These are phyloP conservation scores for Andrena flavipes DNA, from an alignment of 2,888 invertebrate species.

Conservation along the genomic window DNA sequence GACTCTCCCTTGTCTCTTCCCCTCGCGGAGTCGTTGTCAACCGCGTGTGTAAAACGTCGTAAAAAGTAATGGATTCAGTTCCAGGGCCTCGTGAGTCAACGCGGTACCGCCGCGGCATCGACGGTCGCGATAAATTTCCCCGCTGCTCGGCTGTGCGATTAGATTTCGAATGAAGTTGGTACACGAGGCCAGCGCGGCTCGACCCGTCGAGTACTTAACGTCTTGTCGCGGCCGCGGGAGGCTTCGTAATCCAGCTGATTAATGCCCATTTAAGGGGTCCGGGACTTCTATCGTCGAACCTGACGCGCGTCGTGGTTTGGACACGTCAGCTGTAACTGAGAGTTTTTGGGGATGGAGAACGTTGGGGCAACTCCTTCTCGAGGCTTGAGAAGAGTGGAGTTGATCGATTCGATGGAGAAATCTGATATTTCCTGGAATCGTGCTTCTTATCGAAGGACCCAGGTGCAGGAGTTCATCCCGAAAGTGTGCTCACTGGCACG, in stretches of 20 bases:
- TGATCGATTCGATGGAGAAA: too few relatives aligned
- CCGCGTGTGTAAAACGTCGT: slow-evolving; percentile 33
- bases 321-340: not conserved
- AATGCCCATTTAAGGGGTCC: slow-evolving; percentile 44
- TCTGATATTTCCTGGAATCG: too few relatives aligned
- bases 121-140: slow-evolving; percentile 64
- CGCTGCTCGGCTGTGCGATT: slow-evolving; percentile 41
- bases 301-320: not conserved
- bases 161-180: slow-evolving; percentile 63
- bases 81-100: slow-evolving; percentile 33
- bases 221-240: slow-evolving; percentile 62
- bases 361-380: too few relatives aligned
- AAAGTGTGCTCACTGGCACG: too few relatives aligned
- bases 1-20: not conserved
- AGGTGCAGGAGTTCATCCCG: too few relatives aligned
- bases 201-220: slow-evolving; percentile 57
- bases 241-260: slow-evolving; percentile 55
- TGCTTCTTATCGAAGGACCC: too few relatives aligned
- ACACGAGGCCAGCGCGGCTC: slow-evolving; percentile 37
- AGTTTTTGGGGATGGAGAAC: not conserved
- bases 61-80: slow-evolving; percentile 54
- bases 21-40: slow-evolving; percentile 15
- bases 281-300: slow-evolving; percentile 48
- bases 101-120: not conserved
- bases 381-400: too few relatives aligned